Evolutionary conservation across 2,888 invertebrate species (phyloP).

Genomic region (Dilophus febrilis): DNA sequence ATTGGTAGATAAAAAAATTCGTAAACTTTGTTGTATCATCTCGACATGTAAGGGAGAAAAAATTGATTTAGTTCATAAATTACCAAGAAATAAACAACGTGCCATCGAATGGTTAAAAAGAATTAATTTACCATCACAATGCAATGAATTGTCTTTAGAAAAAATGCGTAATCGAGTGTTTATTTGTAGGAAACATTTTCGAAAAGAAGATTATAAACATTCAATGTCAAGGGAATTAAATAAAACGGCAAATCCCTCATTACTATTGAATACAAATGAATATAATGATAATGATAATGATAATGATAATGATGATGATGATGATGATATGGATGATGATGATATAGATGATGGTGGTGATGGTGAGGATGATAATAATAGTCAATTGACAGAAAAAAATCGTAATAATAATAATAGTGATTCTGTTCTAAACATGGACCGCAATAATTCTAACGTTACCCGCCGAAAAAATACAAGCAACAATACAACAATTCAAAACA

Average conservation of each 20-base stretch:
- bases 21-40: conserved; percentile 12
- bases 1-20: no score
- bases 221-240: conserved; percentile 15
- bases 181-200: conserved; percentile 18
- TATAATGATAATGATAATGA: no score
- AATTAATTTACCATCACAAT: conserved; percentile 8
- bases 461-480: no score
- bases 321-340: no score
- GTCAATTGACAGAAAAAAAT: no score
- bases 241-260: conserved; percentile 14
- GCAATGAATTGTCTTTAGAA: conserved; percentile 6
- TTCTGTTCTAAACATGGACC: no score
- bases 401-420: no score
- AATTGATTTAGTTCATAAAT: conserved; percentile 17
- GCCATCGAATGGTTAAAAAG: conserved; percentile 12
- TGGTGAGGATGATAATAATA: no score
- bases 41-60: conserved; percentile 14
- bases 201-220: conserved; percentile 16
- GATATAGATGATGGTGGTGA: no score
- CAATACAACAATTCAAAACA: no score
- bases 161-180: conserved; percentile 12
- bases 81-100: conserved; percentile 12
- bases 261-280: no score
- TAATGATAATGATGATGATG: background rate
- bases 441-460: no score